phyloP scores from a whole-genome alignment of 37 sponge, comb jelly and placozoan genomes.

The Corticium candelabrum region DNA sequence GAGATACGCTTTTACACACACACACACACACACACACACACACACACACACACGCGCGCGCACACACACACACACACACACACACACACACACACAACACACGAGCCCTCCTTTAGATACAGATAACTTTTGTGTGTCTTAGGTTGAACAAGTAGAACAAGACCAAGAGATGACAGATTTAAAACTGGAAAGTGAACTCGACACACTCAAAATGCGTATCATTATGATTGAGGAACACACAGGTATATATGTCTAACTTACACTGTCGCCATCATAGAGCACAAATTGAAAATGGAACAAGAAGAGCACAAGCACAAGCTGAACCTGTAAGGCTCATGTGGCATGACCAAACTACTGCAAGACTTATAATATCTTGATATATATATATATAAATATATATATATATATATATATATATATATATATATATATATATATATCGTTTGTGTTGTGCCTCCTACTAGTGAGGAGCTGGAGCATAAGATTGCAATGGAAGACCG shows the following conservation, averaged over 20 bases:
- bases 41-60: no score
- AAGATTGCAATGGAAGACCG: slow-evolving; percentile 47
- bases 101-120: no score
- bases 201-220: slow-evolving; percentile 33
- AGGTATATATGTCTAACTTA: neutral
- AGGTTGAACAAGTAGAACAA: slow-evolving; percentile 57
- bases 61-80: no score
- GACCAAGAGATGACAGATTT: slow-evolving; percentile 67
- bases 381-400: neutral
- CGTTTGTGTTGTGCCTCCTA: neutral
- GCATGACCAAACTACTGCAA: no score
- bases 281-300: slow-evolving; percentile 42
- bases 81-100: no score
- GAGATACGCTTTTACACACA: no score
- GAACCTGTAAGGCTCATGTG: slow-evolving; percentile 30
- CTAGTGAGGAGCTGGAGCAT: slow-evolving; percentile 47
- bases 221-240: slow-evolving; percentile 15
- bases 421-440: neutral
- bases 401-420: neutral
- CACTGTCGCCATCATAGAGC: slow-evolving; percentile 29
- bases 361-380: neutral
- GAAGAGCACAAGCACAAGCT: slow-evolving; percentile 31
- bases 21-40: no score
- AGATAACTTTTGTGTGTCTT: no score
- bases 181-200: slow-evolving; percentile 54